Conservation (phyloP, 2,113 vertebrate species). For the Pygoscelis antarcticus region DNA sequence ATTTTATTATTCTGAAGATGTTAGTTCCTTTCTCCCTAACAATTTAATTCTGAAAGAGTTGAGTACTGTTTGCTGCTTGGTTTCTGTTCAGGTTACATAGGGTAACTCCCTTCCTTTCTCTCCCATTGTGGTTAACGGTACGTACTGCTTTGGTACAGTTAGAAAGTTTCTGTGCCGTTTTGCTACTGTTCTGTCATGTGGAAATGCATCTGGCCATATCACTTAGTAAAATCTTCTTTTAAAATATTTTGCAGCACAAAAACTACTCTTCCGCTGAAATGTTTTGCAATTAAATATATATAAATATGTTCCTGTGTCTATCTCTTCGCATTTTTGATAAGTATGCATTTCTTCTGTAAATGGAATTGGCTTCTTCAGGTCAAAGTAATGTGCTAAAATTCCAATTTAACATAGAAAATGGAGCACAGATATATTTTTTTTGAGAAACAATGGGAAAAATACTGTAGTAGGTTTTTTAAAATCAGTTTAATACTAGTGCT, state of each 20-base stretch:
- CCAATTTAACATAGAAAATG: not conserved
- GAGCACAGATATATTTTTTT: not conserved
- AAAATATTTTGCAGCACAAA: not conserved
- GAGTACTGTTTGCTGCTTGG: not conserved
- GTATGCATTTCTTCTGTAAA: not conserved
- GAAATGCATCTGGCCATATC: not conserved
- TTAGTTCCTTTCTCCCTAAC: not conserved
- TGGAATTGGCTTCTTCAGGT: not conserved
- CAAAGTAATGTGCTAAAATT: not conserved
- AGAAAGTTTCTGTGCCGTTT: not conserved
- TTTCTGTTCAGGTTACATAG: slow-evolving; percentile 41
- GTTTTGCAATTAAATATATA: not conserved
- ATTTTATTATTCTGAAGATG: not conserved
- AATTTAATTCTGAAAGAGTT: not conserved
- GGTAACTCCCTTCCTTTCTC: slow-evolving; percentile 68
- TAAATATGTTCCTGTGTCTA: not conserved
- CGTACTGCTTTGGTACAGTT: not conserved
- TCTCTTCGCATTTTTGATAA: not conserved
- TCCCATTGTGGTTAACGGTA: slow-evolving; percentile 49
- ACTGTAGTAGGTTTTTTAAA: not conserved
- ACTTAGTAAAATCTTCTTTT: not conserved
- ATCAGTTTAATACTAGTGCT: not conserved
- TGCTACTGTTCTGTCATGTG: slow-evolving; percentile 10
- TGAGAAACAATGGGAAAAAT: not conserved
- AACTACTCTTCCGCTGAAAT: not conserved